phyloP scores from a whole-genome alignment of 92 coral and sea anemone genomes.

The Siderastrea radians region DNA sequence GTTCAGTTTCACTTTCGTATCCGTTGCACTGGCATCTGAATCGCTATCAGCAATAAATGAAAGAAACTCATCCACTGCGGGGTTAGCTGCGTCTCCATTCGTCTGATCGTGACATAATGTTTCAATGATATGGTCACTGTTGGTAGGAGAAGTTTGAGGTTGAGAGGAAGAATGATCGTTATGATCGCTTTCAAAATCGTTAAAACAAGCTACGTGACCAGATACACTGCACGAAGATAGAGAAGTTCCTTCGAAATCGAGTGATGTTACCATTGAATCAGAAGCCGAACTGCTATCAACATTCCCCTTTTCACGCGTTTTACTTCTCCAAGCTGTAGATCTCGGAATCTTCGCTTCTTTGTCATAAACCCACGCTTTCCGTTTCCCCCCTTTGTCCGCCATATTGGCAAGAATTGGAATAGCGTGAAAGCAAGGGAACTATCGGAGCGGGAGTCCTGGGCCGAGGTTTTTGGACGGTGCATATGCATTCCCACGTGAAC shows the following conservation, averaged over 20 bases:
- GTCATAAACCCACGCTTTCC: conserved; percentile 39
- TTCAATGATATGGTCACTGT: background rate
- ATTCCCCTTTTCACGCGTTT: background rate
- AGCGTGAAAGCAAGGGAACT: background rate
- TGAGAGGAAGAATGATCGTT: conserved; percentile 8
- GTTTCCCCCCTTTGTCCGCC: background rate
- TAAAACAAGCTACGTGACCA: background rate
- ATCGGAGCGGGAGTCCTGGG: conserved; percentile 14
- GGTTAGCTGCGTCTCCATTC: background rate
- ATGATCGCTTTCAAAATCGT: background rate
- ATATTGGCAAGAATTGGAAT: background rate
- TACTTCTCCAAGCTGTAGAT: conserved; percentile 52
- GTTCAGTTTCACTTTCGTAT: too few relatives aligned
- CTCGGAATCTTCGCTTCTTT: conserved; percentile 46
- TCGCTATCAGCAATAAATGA: background rate
- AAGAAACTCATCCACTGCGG: conserved; percentile 3
- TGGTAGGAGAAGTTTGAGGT: background rate
- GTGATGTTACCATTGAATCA: conserved; percentile 16
- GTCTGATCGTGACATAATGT: background rate
- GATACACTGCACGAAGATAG: background rate
- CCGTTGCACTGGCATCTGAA: background rate
- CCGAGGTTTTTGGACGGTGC: conserved; percentile 16
- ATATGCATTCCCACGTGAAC: background rate
- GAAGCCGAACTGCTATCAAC: background rate
- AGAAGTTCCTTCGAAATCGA: background rate